Evolutionary conservation across 30 jellyfish, hydroid and myxozoan genomes (phyloP).

Genomic region (Calvadosia cruxmelitensis): DNA sequence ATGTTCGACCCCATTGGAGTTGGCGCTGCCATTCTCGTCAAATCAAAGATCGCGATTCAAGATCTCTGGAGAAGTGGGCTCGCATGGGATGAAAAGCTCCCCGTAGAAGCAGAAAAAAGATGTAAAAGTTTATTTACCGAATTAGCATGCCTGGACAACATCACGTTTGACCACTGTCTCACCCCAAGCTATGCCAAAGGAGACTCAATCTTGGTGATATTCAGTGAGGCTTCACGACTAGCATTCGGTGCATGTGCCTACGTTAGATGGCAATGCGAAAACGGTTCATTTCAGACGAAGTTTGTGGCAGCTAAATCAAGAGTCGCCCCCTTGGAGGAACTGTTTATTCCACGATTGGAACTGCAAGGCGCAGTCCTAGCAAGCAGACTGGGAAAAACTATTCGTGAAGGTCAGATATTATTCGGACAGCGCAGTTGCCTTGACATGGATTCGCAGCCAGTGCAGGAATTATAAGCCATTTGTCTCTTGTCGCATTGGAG

Average conservation of each 20-base stretch:
- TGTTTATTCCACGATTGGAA: constrained; percentile 39
- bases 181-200: no score
- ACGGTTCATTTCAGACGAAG: no score
- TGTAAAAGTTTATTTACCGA: no score
- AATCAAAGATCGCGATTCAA: constrained; percentile 29
- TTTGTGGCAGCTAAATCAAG: constrained; percentile 34
- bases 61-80: constrained; percentile 27
- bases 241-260: no score
- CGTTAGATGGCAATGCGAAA: no score
- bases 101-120: constrained; percentile 8
- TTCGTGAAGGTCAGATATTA: constrained; percentile 21
- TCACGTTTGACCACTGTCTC: no score
- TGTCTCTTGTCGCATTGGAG: constrained; percentile 38
- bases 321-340: constrained; percentile 43
- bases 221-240: no score
- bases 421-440: constrained; percentile 33
- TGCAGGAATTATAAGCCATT: constrained; percentile 38
- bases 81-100: constrained; percentile 25
- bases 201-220: no score
- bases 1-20: constrained; percentile 8
- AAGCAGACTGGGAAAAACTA: constrained; percentile 22
- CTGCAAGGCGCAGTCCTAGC: constrained; percentile 55
- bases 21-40: constrained; percentile 3
- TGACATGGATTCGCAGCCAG: constrained; percentile 46
- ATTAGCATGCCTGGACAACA: no score